Percentiles rank a stretch among this genome's conserved stretches.
These are phyloP conservation scores for Entomyzon cyanotis DNA, from an alignment of 2,113 vertebrate genomes.

Conservation along the genomic window DNA sequence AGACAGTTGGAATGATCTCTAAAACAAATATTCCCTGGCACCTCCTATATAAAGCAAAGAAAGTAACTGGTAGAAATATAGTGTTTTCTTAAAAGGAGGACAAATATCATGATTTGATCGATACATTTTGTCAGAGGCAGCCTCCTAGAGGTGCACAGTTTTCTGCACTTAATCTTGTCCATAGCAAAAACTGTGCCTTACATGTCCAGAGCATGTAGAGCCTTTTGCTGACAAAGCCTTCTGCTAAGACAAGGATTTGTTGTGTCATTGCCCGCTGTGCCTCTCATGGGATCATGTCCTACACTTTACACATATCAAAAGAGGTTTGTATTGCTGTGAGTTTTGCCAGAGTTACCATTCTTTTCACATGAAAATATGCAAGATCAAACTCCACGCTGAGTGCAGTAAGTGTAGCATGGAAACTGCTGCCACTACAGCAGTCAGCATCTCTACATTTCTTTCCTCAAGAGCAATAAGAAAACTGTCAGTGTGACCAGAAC, in stretches of 20 bases:
- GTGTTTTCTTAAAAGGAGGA: neutral
- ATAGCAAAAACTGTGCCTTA: neutral
- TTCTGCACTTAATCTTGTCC: rapidly evolving
- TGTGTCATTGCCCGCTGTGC: neutral
- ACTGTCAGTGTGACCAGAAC: neutral
- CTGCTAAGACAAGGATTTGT: neutral
- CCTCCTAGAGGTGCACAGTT: neutral
- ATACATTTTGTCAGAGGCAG: neutral
- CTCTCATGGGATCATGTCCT: neutral
- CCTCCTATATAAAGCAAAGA: neutral
- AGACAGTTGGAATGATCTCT: rapidly evolving
- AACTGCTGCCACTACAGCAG: neutral
- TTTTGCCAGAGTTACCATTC: neutral
- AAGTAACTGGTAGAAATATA: neutral
- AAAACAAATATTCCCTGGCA: neutral
- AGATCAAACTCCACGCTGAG: neutral
- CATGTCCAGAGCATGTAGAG: neutral
- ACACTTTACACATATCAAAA: neutral
- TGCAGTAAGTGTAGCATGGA: neutral
- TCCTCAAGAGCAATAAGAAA: neutral
- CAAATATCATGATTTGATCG: neutral
- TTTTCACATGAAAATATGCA: neutral
- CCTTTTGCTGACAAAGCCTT: neutral
- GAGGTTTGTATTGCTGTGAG: neutral
- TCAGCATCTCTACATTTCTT: neutral